phyloP scores from a whole-genome alignment of 1,140 invertebrate species.

The Akabosia matsudoensis region DNA sequence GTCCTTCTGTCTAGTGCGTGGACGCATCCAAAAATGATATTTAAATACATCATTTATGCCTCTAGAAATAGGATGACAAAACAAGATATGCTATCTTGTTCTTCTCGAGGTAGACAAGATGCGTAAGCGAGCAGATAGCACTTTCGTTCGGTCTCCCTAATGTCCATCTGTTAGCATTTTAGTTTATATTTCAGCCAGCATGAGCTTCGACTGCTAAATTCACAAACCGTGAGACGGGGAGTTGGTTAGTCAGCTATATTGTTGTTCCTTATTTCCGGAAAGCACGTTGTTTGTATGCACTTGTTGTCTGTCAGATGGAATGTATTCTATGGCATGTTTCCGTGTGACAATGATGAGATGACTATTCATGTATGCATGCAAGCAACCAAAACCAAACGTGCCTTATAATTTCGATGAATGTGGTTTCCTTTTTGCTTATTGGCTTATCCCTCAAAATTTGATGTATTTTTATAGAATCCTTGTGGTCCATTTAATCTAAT shows the following conservation, averaged over 20 bases:
- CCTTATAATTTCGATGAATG: neutral
- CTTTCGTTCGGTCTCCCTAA: neutral
- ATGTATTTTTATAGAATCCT: neutral
- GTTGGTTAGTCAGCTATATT: neutral
- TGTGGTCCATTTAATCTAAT: conserved; percentile 8
- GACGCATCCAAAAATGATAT: neutral
- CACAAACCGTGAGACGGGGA: neutral
- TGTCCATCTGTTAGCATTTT: neutral
- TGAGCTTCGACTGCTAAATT: neutral
- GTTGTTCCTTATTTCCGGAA: neutral
- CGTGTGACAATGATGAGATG: no score
- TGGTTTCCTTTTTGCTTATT: no score
- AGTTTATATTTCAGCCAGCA: neutral
- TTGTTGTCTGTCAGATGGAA: no score
- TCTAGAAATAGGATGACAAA: no score
- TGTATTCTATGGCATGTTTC: no score
- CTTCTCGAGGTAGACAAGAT: no score
- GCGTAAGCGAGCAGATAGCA: neutral
- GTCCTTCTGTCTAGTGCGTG: neutral
- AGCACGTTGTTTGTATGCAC: conserved; percentile 6
- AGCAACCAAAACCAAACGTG: neutral
- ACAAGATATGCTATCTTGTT: neutral
- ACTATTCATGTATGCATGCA: neutral
- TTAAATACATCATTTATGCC: neutral
- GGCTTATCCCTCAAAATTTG: no score